Evolutionary conservation across 2,888 invertebrate genomes (phyloP), one percentile per base, ranked within the genome.

Genomic region (Lacanobia oleracea): DNA sequence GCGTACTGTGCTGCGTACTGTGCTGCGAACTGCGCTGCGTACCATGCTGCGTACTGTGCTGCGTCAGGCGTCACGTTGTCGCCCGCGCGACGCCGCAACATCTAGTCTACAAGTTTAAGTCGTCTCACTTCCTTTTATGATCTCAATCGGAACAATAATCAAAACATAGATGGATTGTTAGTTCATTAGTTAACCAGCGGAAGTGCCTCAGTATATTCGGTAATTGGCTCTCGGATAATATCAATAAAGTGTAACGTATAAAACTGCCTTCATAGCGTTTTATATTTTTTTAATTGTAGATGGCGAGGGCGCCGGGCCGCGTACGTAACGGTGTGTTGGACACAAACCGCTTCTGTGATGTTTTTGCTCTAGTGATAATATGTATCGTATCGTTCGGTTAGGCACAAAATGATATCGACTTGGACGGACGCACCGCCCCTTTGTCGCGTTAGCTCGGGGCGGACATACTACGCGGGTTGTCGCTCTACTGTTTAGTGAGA

Each of bases 281-380:
- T 94, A 91, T 95, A 95, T 94, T 90, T 94, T 94, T 94, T 93
- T 94, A 92, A 92, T 87, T 77, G 91, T 93, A 92, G 91, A 85
- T 86, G 88, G 87, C 82, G 89, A 85, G 66, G 86, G 89, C 89
- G 90, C 88, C 88, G 91, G 87, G 89, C 87, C 89, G 90, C 88
- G 89, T 89, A 81, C 82, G 79, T 74, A 80, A 78, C 67, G 86
- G 88, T 88, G 92, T 92, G 91, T 91, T 86, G 91, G 91, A 93
- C 93, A 92, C 93, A 88, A 91, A 88, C 91, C 88, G 95, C 95
- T 95, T 94, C 93, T 94, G 95, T 93, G 94, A 94, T 94, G 94
- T 93, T 89, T 90, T 92, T 89, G 93, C 93, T 93, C 86, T 92
- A 93, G 94, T 89, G 89, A 89, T 91, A 90, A 84, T 82, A 82